A percentile compares a stretch with the other conserved stretches of the same genome.
These are phyloP conservation scores for Bryconaethiops microstoma DNA, from an alignment of 2,797 vertebrate species.

Conservation along the genomic window DNA sequence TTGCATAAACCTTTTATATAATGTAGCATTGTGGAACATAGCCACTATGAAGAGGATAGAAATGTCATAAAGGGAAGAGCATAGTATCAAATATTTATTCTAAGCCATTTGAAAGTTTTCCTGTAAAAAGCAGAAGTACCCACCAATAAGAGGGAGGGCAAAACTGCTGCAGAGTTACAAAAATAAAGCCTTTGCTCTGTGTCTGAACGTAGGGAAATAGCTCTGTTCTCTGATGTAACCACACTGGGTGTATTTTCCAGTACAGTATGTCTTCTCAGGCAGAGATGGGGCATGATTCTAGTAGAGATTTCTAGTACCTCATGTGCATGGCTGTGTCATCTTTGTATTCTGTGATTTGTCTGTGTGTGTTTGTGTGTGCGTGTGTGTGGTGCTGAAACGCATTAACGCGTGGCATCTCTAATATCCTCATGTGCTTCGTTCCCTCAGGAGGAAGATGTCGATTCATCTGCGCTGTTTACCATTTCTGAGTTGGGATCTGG, in stretches of 20 bases:
- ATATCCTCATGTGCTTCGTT: conserved; percentile 74
- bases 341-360: conserved; percentile 50
- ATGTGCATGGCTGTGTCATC: conserved; percentile 57
- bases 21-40: conserved; percentile 78
- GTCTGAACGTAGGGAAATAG: conserved; percentile 36
- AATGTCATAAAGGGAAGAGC: conserved; percentile 71
- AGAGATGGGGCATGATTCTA: conserved; percentile 1
- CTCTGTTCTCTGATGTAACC: conserved; percentile 29
- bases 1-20: conserved; percentile 84
- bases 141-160: conserved; percentile 22
- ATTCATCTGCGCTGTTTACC: conserved; percentile 79
- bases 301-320: conserved; percentile 20
- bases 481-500: conserved; percentile 71
- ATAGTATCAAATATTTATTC: conserved; percentile 80
- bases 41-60: conserved; percentile 74
- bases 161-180: conserved; percentile 32
- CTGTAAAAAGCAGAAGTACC: conserved; percentile 50
- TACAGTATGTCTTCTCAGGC: conserved; percentile 20
- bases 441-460: conserved; percentile 75
- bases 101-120: conserved; percentile 61
- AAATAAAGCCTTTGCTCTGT: conserved; percentile 27
- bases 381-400: conserved; percentile 62
- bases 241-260: conserved; percentile 26
- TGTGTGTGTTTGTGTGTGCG: conserved; percentile 58
- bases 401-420: conserved; percentile 74